These are phyloP conservation scores for Ceratothoa steindachneri DNA, from an alignment of 2,888 invertebrate species.

Conservation along the genomic window DNA sequence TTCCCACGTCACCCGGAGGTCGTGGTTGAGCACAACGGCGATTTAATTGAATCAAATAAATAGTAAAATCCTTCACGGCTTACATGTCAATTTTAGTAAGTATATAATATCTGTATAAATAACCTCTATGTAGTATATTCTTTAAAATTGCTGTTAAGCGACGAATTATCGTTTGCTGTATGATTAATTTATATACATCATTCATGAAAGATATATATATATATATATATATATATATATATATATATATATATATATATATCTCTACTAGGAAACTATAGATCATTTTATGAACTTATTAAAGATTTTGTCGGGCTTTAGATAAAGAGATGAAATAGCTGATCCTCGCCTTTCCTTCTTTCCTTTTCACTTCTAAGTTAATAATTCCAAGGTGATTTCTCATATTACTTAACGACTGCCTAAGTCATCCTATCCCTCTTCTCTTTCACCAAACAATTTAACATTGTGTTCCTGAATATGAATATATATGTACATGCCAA, in stretches of 20 bases:
- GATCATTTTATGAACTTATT: not conserved
- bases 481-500: not conserved
- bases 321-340: no score
- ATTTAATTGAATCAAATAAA: no score
- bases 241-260: slow-evolving; percentile 15
- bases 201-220: not conserved
- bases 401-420: not conserved
- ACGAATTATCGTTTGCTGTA: no score
- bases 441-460: not conserved
- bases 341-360: not conserved
- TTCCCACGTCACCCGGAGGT: no score
- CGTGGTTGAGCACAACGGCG: no score
- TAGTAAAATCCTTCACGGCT: no score
- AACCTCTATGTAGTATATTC: no score
- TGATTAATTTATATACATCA: no score
- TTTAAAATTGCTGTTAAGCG: no score
- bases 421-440: not conserved
- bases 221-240: slow-evolving; percentile 2
- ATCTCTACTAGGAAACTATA: not conserved
- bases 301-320: no score
- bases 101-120: not conserved
- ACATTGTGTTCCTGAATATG: not conserved
- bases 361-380: not conserved
- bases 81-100: not conserved
- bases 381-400: not conserved